Evolutionary conservation across 2,113 vertebrate species (phyloP), one percentile per base, ranked within the genome.

Genomic region (Anser brachyrhynchus): DNA sequence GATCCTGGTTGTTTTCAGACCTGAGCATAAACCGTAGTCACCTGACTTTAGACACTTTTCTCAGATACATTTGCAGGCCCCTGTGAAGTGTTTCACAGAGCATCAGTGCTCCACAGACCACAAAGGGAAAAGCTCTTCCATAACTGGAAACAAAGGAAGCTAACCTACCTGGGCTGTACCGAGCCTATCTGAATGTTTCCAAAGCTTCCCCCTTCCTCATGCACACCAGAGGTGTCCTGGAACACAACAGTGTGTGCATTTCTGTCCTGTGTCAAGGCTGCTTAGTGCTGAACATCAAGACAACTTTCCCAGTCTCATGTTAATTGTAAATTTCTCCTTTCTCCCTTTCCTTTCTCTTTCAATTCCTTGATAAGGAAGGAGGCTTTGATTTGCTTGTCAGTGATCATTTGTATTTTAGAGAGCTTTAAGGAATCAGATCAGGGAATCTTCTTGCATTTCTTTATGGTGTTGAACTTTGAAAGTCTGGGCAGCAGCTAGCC

Each of bases 41-140:
- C 18, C 61, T 51, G 51, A 26, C 10, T 22, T 33, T 15, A 51
- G 31, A 9, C 11, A 22, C 39, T 57, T 33, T 76, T 43, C 43
- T 59, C 58, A 70, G 54, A 35, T 12, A 57, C 0, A 0, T 77
- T 70, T 76, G 35, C 49, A 80, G 76, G 52, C 13, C 11, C 21
- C 2, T 67, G 54, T 55, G 13, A 64, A 72, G 43, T 6, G 13
- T 69, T 90, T 69, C 31, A 67, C 41, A 69, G 59, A 80, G 58
- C 55, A 57, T 33, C 2, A 2, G 35, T 59, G 25, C 33, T 70
- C 43, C 0, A 1, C 31, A 62, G 33, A 71, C 13, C 29, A 29
- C 13, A 52, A 0, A 1, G 0, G 29, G 41, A 64, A 90, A 75
- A 33, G 3, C 4, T 65, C 46, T 75, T n/a, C 46, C 20, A 5